Evolutionary conservation across 2,113 vertebrate genomes (phyloP).

Genomic region (Neopipo cinnamomea): DNA sequence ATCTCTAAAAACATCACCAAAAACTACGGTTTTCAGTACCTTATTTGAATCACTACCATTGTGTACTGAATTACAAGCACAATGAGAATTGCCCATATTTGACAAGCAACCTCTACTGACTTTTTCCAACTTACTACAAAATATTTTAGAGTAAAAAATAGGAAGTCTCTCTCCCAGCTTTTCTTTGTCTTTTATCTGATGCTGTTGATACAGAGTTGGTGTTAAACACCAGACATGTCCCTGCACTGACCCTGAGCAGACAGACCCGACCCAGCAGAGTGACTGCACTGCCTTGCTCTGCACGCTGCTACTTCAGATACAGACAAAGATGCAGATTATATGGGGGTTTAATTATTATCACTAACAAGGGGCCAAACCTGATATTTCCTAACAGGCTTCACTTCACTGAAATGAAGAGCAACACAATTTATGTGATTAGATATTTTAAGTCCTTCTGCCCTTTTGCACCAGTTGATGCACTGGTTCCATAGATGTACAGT

Average conservation of each 20-base stretch:
- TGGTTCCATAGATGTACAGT: neutral
- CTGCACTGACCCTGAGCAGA: neutral
- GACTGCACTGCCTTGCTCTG: neutral
- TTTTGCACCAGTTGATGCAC: neutral
- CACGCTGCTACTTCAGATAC: accelerated
- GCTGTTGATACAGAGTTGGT: neutral
- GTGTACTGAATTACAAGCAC: neutral
- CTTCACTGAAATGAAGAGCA: neutral
- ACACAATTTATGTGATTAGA: neutral
- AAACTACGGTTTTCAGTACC: neutral
- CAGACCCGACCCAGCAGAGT: neutral
- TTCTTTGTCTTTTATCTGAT: neutral
- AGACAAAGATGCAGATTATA: neutral
- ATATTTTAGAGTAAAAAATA: neutral
- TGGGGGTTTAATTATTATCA: neutral
- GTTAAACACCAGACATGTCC: neutral
- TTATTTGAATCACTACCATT: neutral
- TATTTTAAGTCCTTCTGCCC: neutral
- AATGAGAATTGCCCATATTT: neutral
- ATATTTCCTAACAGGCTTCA: neutral
- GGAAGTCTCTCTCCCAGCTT: neutral
- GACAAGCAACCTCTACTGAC: neutral
- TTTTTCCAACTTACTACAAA: neutral
- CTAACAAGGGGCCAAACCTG: neutral
- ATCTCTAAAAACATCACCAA: neutral